phyloP scores from a whole-genome alignment of 64 coral and sea anemone genomes.

The Actinia tenebrosa region DNA sequence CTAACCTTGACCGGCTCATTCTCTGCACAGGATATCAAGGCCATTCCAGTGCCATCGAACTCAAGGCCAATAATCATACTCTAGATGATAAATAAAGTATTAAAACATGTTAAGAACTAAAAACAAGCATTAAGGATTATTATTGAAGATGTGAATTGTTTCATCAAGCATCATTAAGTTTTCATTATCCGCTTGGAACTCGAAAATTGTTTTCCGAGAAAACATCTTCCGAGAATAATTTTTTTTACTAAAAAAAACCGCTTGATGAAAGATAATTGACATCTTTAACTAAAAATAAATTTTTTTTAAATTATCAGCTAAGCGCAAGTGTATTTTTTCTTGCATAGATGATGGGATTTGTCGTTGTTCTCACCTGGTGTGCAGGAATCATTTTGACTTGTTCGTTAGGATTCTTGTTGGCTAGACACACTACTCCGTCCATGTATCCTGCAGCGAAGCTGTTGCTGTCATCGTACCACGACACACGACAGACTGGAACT shows the following conservation, averaged over 20 bases:
- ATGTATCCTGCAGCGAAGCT: conserved; percentile 75
- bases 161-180: no score
- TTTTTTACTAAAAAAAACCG: no score
- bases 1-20: conserved; percentile 77
- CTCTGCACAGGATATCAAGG: conserved; percentile 73
- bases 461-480: conserved; percentile 79
- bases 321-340: no score
- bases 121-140: no score
- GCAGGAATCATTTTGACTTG: conserved; percentile 58
- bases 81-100: conserved; percentile 3
- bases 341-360: neutral
- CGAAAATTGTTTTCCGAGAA: no score
- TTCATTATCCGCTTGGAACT: no score
- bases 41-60: conserved; percentile 59
- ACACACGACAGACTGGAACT: conserved; percentile 62
- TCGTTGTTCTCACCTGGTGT: conserved; percentile 36
- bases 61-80: conserved; percentile 67
- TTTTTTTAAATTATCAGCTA: no score
- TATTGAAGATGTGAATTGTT: no score
- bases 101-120: no score
- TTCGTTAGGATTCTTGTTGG: conserved; percentile 60
- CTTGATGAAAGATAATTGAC: no score
- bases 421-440: conserved; percentile 74
- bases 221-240: no score
- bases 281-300: no score